Evolutionary conservation across 2,797 vertebrate species (phyloP).

Genomic region (Notamacropus eugenii): DNA sequence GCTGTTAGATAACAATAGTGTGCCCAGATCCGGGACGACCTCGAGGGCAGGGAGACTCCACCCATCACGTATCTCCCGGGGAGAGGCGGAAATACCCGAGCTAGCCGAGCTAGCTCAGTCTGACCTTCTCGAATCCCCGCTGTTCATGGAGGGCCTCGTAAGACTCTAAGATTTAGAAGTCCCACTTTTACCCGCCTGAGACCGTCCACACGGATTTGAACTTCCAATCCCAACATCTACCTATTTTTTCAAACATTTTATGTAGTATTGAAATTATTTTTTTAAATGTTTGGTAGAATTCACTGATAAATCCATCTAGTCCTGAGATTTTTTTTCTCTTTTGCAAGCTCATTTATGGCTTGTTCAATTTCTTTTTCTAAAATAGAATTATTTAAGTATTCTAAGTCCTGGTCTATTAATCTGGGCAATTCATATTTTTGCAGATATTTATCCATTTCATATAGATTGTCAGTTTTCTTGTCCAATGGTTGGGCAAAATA

Average conservation of each 20-base stretch:
- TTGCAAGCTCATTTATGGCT: not conserved
- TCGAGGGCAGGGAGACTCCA: no score
- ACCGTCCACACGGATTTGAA: no score
- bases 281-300: not conserved
- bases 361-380: not conserved
- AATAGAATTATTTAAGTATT: not conserved
- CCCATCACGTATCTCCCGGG: no score
- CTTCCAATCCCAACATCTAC: no score
- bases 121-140: no score
- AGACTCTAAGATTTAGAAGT: no score
- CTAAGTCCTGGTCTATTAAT: not conserved
- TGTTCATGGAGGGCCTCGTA: no score
- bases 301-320: not conserved
- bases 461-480: not conserved
- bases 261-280: not conserved
- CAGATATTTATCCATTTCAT: not conserved
- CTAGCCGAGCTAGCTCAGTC: no score
- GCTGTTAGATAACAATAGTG: no score
- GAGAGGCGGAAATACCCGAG: no score
- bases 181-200: no score
- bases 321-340: not conserved
- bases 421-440: not conserved
- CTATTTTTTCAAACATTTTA: not conserved
- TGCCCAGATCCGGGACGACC: no score
- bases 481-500: not conserved